phyloP scores from a whole-genome alignment of 2,888 invertebrate genomes.

The Eumerus sabulonum region DNA sequence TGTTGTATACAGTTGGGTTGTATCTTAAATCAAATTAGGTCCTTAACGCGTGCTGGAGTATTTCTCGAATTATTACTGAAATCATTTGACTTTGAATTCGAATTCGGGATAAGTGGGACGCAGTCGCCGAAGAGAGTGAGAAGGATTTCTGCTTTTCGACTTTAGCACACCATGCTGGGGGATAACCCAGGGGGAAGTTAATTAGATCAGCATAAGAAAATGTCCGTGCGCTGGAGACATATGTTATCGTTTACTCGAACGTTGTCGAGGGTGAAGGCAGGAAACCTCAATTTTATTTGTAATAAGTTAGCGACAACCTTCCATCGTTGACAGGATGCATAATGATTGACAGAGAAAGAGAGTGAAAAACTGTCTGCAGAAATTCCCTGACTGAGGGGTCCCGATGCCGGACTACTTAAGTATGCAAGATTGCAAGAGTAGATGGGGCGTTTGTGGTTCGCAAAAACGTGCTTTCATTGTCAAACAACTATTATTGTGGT shows the following conservation, averaged over 20 bases:
- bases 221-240: constrained; percentile 32
- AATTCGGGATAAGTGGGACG: background rate
- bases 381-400: no score
- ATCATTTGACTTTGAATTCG: constrained; percentile 61
- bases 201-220: constrained; percentile 63
- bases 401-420: no score
- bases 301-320: constrained; percentile 59
- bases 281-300: constrained; percentile 59
- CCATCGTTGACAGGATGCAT: background rate
- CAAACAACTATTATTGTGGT: no score
- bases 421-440: no score
- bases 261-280: constrained; percentile 26
- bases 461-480: no score
- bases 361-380: no score
- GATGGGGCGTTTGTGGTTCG: no score
- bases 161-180: background rate
- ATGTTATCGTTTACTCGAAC: constrained; percentile 37
- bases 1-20: constrained; percentile 40
- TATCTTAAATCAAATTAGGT: constrained; percentile 62
- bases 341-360: no score
- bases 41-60: constrained; percentile 59
- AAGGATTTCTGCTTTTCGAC: no score
- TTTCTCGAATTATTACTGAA: constrained; percentile 63
- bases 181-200: constrained; percentile 32
- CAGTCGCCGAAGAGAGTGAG: no score